A percentile compares a stretch with the other conserved stretches of the same genome.
Evolutionary conservation across 2,797 vertebrate genomes (phyloP).

Genomic region (Rhinogobio ventralis): DNA sequence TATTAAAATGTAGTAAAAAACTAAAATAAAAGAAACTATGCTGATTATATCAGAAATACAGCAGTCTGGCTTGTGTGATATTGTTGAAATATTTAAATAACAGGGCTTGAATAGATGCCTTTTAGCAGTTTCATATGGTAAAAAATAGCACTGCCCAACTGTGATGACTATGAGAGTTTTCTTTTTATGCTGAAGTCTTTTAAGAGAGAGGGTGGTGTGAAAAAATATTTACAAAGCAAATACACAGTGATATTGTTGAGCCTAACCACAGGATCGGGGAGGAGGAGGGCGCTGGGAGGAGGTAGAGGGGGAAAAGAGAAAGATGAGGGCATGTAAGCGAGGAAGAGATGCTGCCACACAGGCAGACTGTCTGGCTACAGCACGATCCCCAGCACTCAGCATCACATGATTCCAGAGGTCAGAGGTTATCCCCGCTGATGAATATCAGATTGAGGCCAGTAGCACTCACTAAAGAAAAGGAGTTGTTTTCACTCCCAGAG

Average conservation of each 20-base stretch:
- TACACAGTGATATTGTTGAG: slow-evolving; percentile 37
- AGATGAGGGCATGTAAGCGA: slow-evolving; percentile 57
- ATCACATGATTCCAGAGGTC: slow-evolving; percentile 83
- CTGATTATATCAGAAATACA: background rate
- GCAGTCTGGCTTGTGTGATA: background rate
- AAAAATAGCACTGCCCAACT: slow-evolving; percentile 75
- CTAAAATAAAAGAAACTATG: background rate
- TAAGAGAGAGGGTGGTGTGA: slow-evolving; percentile 33
- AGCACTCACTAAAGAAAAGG: slow-evolving; percentile 66
- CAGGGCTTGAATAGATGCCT: background rate
- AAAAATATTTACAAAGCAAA: slow-evolving; percentile 57
- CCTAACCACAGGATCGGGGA: slow-evolving; percentile 29
- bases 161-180: slow-evolving; percentile 63
- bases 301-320: slow-evolving; percentile 56
- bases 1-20: background rate
- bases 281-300: slow-evolving; percentile 46
- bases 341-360: slow-evolving; percentile 77
- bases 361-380: slow-evolving; percentile 87
- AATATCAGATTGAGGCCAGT: slow-evolving; percentile 78
- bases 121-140: slow-evolving; percentile 60
- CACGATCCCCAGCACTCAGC: slow-evolving; percentile 81
- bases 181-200: slow-evolving; percentile 67
- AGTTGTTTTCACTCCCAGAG: slow-evolving; percentile 78
- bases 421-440: slow-evolving; percentile 85
- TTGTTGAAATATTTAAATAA: background rate